These are phyloP conservation scores for Morus bassanus DNA, from an alignment of 2,797 vertebrate genomes.

Conservation along the genomic window DNA sequence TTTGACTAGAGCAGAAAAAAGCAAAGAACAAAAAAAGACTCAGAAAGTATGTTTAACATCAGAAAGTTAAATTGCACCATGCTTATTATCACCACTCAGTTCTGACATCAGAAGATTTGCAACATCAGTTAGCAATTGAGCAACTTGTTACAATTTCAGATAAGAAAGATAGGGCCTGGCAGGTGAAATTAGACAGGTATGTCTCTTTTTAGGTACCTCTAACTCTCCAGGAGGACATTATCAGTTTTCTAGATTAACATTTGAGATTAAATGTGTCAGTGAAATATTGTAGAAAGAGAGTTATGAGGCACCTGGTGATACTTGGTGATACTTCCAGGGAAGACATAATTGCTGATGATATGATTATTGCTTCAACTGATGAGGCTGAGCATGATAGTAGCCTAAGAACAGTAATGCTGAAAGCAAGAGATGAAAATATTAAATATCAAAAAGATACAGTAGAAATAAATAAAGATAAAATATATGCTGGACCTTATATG, in stretches of 20 bases:
- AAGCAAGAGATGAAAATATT: conserved; percentile 1
- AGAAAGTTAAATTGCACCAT: neutral
- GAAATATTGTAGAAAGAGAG: conserved; percentile 41
- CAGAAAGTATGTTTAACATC: neutral
- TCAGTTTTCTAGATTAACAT: conserved; percentile 37
- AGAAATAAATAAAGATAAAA: conserved; percentile 16
- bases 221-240: neutral
- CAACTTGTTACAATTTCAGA: conserved; percentile 8
- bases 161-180: neutral
- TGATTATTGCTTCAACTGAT: conserved; percentile 51
- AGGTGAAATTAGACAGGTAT: conserved; percentile 7
- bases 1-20: neutral
- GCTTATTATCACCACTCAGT: neutral
- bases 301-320: conserved; percentile 42
- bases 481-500: neutral
- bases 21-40: neutral
- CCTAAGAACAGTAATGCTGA: neutral
- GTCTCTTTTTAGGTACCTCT: conserved; percentile 6
- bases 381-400: neutral
- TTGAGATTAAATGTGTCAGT: conserved; percentile 48
- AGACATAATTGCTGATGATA: conserved; percentile 26
- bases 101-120: neutral
- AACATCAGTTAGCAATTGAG: conserved; percentile 8
- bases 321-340: conserved; percentile 11
- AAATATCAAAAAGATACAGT: neutral